Evolutionary conservation across 2,113 vertebrate species (phyloP).

Genomic region (Misgurnus mizolepis): DNA sequence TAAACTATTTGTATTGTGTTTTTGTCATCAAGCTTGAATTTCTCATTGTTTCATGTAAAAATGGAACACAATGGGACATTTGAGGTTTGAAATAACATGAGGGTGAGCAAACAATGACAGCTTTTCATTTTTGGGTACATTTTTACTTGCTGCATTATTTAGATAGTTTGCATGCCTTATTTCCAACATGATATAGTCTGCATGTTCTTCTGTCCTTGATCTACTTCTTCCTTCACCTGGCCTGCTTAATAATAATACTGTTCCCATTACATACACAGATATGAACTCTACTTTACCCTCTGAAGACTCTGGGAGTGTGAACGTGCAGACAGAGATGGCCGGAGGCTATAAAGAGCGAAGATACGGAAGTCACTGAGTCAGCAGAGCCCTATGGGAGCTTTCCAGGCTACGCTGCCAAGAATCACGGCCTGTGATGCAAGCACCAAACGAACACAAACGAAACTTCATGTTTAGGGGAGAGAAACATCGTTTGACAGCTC

Average conservation of each 20-base stretch:
- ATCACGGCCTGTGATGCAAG: conserved; percentile 64
- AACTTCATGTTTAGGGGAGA: conserved; percentile 61
- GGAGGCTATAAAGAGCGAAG: conserved; percentile 56
- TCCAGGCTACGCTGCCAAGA: conserved; percentile 58
- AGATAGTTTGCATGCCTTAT: too few species aligned
- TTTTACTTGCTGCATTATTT: too few species aligned
- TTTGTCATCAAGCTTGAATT: too few species aligned
- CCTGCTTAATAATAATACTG: conserved; percentile 60
- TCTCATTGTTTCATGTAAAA: too few species aligned
- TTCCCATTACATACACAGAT: conserved; percentile 49
- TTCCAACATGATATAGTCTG: neutral
- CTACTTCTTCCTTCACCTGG: conserved; percentile 42
- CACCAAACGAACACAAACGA: conserved; percentile 50
- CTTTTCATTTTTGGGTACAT: too few species aligned
- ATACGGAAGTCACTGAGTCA: conserved; percentile 59
- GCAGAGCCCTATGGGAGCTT: conserved; percentile 58
- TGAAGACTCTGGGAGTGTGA: conserved; percentile 60
- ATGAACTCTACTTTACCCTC: conserved; percentile 68
- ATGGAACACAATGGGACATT: too few species aligned
- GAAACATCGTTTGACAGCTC: conserved; percentile 37
- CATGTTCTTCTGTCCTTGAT: conserved; percentile 23
- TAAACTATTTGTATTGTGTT: too few species aligned
- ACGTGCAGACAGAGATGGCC: conserved; percentile 67
- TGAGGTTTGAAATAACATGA: too few species aligned
- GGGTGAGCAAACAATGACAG: too few species aligned